Conservation (phyloP, 2,113 vertebrate species). For the Theropithecus gelada region DNA sequence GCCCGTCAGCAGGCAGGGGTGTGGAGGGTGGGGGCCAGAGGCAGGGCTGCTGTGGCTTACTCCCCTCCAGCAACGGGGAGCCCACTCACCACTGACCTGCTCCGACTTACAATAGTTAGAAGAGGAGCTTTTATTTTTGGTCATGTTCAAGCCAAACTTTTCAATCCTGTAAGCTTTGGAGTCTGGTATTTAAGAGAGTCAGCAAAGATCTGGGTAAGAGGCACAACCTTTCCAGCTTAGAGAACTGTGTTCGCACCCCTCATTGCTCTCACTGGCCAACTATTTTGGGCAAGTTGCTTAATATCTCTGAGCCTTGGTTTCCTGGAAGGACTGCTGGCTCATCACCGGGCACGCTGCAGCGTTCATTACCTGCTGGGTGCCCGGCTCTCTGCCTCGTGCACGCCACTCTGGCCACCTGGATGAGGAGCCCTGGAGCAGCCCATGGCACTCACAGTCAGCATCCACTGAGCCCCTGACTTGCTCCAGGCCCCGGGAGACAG, state of each 20-base stretch:
- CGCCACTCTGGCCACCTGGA: background rate
- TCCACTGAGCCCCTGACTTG: background rate
- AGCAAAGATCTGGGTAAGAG: background rate
- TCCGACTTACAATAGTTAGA: background rate
- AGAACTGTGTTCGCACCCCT: background rate
- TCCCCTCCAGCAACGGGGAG: fast-evolving
- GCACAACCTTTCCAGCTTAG: fast-evolving
- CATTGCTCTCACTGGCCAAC: background rate
- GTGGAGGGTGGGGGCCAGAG: background rate
- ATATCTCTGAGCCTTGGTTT: background rate
- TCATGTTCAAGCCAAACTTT: background rate
- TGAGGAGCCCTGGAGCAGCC: background rate
- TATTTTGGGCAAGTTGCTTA: background rate
- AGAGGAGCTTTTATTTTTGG: background rate
- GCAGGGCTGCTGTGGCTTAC: background rate
- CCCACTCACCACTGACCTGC: no score
- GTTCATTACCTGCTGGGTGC: no score
- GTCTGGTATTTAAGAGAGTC: background rate
- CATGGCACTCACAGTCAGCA: fast-evolving
- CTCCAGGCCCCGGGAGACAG: background rate
- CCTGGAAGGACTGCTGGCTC: background rate
- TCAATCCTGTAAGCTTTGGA: background rate
- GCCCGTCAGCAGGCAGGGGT: background rate
- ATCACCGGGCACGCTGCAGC: background rate
- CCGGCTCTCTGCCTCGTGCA: background rate